Base-by-base conservation (phyloP, 2,797 vertebrate species). In the Leptatherina wallacei region DNA sequence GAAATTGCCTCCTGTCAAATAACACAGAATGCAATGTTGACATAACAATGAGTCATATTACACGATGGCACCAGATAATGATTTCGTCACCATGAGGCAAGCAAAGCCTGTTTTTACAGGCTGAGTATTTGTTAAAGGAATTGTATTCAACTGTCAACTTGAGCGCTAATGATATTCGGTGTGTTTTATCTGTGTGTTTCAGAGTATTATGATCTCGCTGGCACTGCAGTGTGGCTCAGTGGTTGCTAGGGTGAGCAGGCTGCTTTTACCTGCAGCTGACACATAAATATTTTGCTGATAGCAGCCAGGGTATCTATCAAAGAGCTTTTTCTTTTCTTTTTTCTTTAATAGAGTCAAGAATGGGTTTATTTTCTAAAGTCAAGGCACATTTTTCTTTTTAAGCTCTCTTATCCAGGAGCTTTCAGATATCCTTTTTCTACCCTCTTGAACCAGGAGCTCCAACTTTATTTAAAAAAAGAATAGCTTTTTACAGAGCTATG, bases 231-330 rank as follows among this genome's bases (percentile, higher is more conserved):
- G 72, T 56, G 65, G 67, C 69, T 84, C 72, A 62, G 57, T 78
- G 47, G 78, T 81, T 87, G 76, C 75, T 67, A 49, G n/a, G 77
- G 69, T 78, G 60, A 85, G 62, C 52, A 49, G 30, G 38, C 65
- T 75, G 59, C 44, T 64, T 85, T 73, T 64, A 85, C 84, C 80
- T 81, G 73, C 76, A 75, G 67, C 79, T 81, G 65, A 81, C 24
- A 2, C 67, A 44, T 24, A 30, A 72, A 40, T 72, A 36, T 77
- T 27, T 78, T 74, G 56, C 71, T 68, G 61, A 71, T 65, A 55
- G n/a, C 35, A 65, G 61, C 35, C 29, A 24, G 65, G 60, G 27
- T 55, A 32, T 68, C 24, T 71, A 44, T 14, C 57, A 29, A 20
- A 20, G n/a, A 49, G 9, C 9, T n/a, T n/a, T 47, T 44, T 10